Evolutionary conservation across 2,797 vertebrate species (phyloP).

Genomic region (Monodelphis domestica): DNA sequence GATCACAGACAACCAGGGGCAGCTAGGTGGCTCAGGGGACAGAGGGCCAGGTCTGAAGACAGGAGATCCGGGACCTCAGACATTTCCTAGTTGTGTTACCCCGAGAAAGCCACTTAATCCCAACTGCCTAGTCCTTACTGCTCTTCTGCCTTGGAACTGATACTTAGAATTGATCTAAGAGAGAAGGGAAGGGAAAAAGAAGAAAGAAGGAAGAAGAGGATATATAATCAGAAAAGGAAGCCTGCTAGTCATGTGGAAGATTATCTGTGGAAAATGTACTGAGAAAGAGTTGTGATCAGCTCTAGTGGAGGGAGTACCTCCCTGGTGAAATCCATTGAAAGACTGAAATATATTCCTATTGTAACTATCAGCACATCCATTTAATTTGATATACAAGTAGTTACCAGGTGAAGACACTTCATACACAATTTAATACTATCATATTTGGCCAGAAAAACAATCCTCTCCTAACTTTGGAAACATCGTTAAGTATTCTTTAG

Average conservation of each 20-base stretch:
- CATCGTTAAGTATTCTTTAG: constrained; percentile 8
- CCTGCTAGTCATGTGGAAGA: neutral
- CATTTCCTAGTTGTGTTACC: too few relatives aligned
- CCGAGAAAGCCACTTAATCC: too few relatives aligned
- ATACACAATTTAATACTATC: neutral
- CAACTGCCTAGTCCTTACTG: too few relatives aligned
- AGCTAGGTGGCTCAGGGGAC: too few relatives aligned
- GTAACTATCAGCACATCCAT: neutral
- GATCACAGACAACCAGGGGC: neutral
- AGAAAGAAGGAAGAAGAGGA: too few relatives aligned
- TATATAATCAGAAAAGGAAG: neutral
- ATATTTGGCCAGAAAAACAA: neutral
- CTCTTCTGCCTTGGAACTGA: too few relatives aligned
- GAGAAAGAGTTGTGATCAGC: neutral
- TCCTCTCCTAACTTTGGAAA: constrained; percentile 14
- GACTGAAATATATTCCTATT: too few relatives aligned
- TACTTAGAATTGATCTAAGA: too few relatives aligned
- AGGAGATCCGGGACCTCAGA: too few relatives aligned
- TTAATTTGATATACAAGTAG: neutral
- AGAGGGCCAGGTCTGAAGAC: too few relatives aligned
- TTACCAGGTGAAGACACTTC: neutral
- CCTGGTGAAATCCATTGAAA: neutral
- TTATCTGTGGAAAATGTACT: neutral
- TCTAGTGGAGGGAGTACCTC: neutral
- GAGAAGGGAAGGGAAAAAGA: too few relatives aligned